Evolutionary conservation across 2,113 vertebrate genomes (phyloP).

Genomic region (Pygoscelis antarcticus): DNA sequence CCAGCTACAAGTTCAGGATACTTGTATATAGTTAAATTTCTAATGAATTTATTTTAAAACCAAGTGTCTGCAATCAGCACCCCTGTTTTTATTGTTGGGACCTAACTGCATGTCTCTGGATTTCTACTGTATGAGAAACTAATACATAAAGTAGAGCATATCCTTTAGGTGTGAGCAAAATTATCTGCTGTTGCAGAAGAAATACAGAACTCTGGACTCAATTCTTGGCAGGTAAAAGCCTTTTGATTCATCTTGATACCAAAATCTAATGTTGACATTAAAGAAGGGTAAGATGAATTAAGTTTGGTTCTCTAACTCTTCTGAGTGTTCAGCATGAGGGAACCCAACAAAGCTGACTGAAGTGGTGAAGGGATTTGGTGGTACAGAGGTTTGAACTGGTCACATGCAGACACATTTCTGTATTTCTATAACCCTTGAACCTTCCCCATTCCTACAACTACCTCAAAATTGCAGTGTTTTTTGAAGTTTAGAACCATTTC

Average conservation of each 20-base stretch:
- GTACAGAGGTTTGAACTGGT: not conserved
- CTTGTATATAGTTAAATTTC: not conserved
- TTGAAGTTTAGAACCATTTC: not conserved
- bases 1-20: not conserved
- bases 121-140: not conserved
- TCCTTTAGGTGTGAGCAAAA: not conserved
- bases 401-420: not conserved
- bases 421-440: not conserved
- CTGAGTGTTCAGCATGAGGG: not conserved
- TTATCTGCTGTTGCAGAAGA: constrained; percentile 19
- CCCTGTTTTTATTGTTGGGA: not conserved
- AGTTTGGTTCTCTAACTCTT: not conserved
- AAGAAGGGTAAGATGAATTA: not conserved
- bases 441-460: not conserved
- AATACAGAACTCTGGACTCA: not conserved
- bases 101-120: not conserved
- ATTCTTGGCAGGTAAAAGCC: not conserved
- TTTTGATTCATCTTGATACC: not conserved
- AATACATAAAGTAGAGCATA: not conserved
- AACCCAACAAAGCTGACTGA: not conserved
- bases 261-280: not conserved
- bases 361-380: not conserved
- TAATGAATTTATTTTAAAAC: not conserved
- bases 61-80: not conserved
- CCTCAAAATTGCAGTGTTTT: not conserved